These are phyloP conservation scores for Falco naumanni DNA, from an alignment of 2,797 vertebrate genomes.

Conservation along the genomic window DNA sequence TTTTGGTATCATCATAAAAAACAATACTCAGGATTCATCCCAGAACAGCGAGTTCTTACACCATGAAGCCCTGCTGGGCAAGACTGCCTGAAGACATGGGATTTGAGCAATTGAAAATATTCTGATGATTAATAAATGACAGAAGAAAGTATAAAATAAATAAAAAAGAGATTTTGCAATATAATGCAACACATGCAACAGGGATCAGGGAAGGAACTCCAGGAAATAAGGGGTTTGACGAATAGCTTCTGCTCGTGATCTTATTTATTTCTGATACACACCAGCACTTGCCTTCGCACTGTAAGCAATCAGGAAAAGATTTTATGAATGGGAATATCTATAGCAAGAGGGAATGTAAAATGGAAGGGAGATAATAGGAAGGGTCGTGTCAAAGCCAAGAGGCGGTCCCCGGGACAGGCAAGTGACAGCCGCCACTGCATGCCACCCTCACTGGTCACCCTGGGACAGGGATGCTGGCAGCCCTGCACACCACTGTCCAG, in stretches of 20 bases:
- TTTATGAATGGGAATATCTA: constrained; percentile 66
- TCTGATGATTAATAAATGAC: constrained; percentile 71
- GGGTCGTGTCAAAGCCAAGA: constrained; percentile 61
- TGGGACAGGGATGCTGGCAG: not conserved
- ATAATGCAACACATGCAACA: constrained; percentile 63
- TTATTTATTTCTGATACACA: constrained; percentile 68
- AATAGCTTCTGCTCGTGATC: constrained; percentile 52
- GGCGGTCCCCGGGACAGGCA: constrained; percentile 13
- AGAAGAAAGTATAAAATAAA: constrained; percentile 51
- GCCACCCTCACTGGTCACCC: not conserved
- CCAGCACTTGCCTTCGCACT: constrained; percentile 67
- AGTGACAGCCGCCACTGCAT: not conserved
- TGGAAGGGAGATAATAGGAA: constrained; percentile 51
- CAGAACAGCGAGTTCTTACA: not conserved
- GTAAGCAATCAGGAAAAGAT: constrained; percentile 40
- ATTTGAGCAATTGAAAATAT: constrained; percentile 58
- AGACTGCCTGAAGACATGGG: not conserved
- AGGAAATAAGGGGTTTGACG: constrained; percentile 65
- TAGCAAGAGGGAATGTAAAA: constrained; percentile 55
- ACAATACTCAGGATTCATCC: constrained; percentile 8
- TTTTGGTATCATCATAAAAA: constrained; percentile 35
- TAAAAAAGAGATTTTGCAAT: constrained; percentile 61
- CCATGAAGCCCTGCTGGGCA: constrained; percentile 27
- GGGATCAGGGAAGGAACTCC: constrained; percentile 72
- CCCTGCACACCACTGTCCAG: not conserved